Evolutionary conservation across 2,888 invertebrate genomes (phyloP).

Genomic region (Willowsia nigromaculata): DNA sequence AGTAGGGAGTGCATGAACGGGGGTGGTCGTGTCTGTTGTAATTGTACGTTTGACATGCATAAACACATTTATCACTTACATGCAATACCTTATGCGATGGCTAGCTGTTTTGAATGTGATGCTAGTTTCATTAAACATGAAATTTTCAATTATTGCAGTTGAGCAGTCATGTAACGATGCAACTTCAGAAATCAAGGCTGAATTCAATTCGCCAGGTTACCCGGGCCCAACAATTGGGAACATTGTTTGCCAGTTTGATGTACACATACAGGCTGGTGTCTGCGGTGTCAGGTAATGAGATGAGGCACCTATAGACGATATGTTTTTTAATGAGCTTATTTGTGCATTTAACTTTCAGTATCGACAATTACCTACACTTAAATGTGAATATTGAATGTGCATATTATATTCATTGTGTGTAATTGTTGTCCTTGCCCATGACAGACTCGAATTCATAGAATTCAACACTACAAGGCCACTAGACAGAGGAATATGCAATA

Average conservation of each 20-base stretch:
- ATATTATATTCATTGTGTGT: not conserved
- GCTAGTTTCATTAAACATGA: not conserved
- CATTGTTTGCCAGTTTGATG: conserved; percentile 76
- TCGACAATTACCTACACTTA: not conserved
- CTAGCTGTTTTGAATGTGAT: not conserved
- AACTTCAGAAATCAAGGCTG: conserved; percentile 65
- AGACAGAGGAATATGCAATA: conserved; percentile 80
- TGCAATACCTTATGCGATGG: not conserved
- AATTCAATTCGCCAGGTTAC: conserved; percentile 76
- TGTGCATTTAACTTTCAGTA: not conserved
- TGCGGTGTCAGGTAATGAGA: conserved; percentile 73
- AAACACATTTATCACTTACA: too few relatives aligned
- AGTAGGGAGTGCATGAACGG: conserved; percentile 70
- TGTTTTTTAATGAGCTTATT: not conserved
- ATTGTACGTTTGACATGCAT: conserved; percentile 69
- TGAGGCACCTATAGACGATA: too few relatives aligned
- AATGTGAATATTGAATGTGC: not conserved
- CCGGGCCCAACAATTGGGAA: conserved; percentile 77
- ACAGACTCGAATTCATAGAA: conserved; percentile 77
- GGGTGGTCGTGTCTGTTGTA: conserved; percentile 75
- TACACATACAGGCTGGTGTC: conserved; percentile 76
- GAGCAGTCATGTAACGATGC: conserved; percentile 73
- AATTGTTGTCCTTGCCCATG: conserved; percentile 15
- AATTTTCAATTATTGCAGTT: conserved; percentile 57
- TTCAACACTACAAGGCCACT: conserved; percentile 78